Percentiles rank a stretch among this genome's conserved stretches.
phyloP scores from a whole-genome alignment of 2,888 invertebrate genomes.

The Drosophila leonis region DNA sequence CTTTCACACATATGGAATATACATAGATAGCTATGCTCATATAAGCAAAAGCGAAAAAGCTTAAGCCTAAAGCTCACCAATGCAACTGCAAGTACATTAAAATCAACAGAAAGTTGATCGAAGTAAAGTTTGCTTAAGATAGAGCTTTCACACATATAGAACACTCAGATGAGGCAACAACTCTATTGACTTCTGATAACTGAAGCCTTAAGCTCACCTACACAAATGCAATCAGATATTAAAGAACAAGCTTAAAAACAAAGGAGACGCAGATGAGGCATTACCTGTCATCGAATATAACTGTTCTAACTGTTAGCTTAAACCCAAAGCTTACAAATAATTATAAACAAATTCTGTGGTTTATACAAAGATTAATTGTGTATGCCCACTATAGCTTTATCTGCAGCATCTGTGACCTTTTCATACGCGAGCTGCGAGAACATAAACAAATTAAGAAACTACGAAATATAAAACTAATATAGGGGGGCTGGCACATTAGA shows the following conservation, averaged over 20 bases:
- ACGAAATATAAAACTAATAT: slow-evolving; percentile 33
- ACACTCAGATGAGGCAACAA: not conserved
- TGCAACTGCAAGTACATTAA: not conserved
- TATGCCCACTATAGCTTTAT: slow-evolving; percentile 4
- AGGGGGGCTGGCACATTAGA: slow-evolving; percentile 58
- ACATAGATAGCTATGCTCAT: not conserved
- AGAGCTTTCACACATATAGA: not conserved
- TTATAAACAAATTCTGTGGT: not conserved
- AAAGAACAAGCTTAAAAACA: not conserved
- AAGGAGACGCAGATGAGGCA: not conserved
- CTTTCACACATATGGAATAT: not conserved
- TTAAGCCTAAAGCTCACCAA: not conserved
- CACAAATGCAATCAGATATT: not conserved
- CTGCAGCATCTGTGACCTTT: slow-evolving; percentile 46
- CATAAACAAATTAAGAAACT: slow-evolving; percentile 17
- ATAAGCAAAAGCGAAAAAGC: too few relatives aligned
- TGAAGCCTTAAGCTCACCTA: not conserved
- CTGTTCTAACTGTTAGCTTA: not conserved
- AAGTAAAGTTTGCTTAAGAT: not conserved
- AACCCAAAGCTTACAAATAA: not conserved
- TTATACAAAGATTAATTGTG: slow-evolving; percentile 1
- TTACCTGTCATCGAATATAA: not conserved
- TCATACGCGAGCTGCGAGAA: slow-evolving; percentile 12
- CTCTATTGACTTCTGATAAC: not conserved
- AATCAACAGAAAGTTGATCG: not conserved